phyloP scores from a whole-genome alignment of 2,888 invertebrate genomes.

The Exephanes ischioxanthus region DNA sequence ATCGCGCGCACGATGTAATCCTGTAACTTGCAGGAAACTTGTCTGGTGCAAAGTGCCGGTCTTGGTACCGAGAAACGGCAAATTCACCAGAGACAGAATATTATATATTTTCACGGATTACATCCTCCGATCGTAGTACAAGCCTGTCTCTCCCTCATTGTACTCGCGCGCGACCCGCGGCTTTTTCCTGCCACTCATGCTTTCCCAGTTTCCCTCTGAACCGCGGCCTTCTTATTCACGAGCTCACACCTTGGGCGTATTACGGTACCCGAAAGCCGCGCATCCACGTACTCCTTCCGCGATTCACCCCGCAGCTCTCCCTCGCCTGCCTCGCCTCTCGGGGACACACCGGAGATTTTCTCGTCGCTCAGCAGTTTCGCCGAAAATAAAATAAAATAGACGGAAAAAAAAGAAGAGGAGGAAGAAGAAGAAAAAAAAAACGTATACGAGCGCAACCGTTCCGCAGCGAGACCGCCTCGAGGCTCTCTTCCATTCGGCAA shows the following conservation, averaged over 20 bases:
- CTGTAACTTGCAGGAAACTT: constrained; percentile 28
- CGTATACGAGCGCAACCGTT: constrained; percentile 6
- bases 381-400: constrained; percentile 59
- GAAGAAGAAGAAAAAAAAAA: not conserved
- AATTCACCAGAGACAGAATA: constrained; percentile 28
- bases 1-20: constrained; percentile 13
- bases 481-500: constrained; percentile 63
- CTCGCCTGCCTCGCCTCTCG: not conserved
- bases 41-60: constrained; percentile 18
- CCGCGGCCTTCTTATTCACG: constrained; percentile 43
- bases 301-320: not conserved
- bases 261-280: constrained; percentile 24
- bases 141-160: constrained; percentile 1
- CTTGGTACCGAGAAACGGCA: constrained; percentile 28
- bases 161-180: constrained; percentile 24
- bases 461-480: constrained; percentile 31
- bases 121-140: constrained; percentile 2
- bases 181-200: constrained; percentile 33
- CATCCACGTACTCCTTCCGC: not conserved
- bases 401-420: not conserved
- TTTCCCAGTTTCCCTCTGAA: constrained; percentile 1
- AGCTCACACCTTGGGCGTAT: constrained; percentile 36
- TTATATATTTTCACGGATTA: constrained; percentile 23
- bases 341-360: constrained; percentile 1
- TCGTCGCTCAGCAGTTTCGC: constrained; percentile 38